Evolutionary conservation across 2,888 invertebrate genomes (phyloP).

Genomic region (Trissonchulus sp.): DNA sequence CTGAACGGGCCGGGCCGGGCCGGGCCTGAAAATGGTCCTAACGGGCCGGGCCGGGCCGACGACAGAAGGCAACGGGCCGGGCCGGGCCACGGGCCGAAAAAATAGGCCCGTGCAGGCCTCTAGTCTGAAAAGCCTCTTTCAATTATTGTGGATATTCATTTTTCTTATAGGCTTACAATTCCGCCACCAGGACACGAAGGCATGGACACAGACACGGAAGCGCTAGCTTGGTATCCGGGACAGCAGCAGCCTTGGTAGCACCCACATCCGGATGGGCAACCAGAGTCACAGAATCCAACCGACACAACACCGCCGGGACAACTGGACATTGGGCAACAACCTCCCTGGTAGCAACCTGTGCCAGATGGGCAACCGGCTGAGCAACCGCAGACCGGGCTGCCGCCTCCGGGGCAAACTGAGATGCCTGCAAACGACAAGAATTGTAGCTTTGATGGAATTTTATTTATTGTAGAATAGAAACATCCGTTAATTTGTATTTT

Average conservation of each 20-base stretch:
- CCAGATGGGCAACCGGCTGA: slow-evolving; percentile 13
- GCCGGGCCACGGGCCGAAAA: too few relatives aligned
- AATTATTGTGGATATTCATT: too few relatives aligned
- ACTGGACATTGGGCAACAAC: slow-evolving; percentile 8
- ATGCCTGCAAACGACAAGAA: neutral
- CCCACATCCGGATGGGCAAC: slow-evolving; percentile 3
- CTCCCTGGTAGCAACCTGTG: slow-evolving; percentile 13
- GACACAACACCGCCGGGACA: slow-evolving; percentile 16
- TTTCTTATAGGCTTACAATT: too few relatives aligned
- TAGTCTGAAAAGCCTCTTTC: too few relatives aligned
- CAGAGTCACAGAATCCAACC: neutral
- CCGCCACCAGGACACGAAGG: neutral
- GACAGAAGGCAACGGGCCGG: too few relatives aligned
- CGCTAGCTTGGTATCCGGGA: neutral
- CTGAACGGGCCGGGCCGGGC: too few relatives aligned
- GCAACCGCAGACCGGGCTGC: slow-evolving; percentile 3
- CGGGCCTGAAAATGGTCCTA: too few relatives aligned
- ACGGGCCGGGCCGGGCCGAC: too few relatives aligned
- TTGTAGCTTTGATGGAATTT: too few relatives aligned
- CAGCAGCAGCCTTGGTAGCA: slow-evolving; percentile 21
- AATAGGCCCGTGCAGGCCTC: too few relatives aligned
- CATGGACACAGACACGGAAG: neutral
- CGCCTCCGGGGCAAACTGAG: neutral
- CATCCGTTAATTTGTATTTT: too few relatives aligned
- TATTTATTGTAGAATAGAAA: too few relatives aligned